Evolutionary conservation across 2,113 vertebrate genomes (phyloP).

Genomic region (Garra rufa): DNA sequence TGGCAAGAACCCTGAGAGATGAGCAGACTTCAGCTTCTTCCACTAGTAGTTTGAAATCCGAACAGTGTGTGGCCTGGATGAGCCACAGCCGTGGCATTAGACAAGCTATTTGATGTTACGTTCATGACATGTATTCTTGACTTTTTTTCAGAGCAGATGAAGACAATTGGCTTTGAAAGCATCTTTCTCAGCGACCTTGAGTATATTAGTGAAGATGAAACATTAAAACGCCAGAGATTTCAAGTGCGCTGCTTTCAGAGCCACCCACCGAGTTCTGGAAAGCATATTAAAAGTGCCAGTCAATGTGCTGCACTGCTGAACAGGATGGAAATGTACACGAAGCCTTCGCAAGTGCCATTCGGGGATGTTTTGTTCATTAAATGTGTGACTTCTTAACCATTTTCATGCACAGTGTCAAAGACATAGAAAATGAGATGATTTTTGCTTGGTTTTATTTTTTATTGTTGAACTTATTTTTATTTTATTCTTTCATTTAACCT

Average conservation of each 20-base stretch:
- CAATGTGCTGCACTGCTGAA: constrained; percentile 55
- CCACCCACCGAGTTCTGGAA: constrained; percentile 62
- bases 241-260: constrained; percentile 31
- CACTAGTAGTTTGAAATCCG: not conserved
- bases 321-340: constrained; percentile 53
- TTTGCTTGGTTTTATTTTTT: not conserved
- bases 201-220: constrained; percentile 49
- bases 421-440: constrained; percentile 2
- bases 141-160: constrained; percentile 35
- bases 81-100: not conserved
- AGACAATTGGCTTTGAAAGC: constrained; percentile 37
- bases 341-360: constrained; percentile 50
- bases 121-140: constrained; percentile 7
- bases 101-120: constrained; percentile 8
- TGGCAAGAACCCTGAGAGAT: constrained; percentile 9
- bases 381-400: constrained; percentile 43
- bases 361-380: constrained; percentile 51
- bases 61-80: constrained; percentile 17
- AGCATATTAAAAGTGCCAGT: constrained; percentile 57
- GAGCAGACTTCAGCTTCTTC: constrained; percentile 17
- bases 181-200: constrained; percentile 50
- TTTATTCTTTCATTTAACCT: not conserved
- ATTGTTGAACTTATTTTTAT: constrained; percentile 18
- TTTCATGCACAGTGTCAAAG: constrained; percentile 26
- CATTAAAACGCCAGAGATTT: constrained; percentile 53